A percentile compares a stretch with the other conserved stretches of the same genome.
phyloP scores from a whole-genome alignment of 2,113 vertebrate species.

The Ramphastos sulfuratus region DNA sequence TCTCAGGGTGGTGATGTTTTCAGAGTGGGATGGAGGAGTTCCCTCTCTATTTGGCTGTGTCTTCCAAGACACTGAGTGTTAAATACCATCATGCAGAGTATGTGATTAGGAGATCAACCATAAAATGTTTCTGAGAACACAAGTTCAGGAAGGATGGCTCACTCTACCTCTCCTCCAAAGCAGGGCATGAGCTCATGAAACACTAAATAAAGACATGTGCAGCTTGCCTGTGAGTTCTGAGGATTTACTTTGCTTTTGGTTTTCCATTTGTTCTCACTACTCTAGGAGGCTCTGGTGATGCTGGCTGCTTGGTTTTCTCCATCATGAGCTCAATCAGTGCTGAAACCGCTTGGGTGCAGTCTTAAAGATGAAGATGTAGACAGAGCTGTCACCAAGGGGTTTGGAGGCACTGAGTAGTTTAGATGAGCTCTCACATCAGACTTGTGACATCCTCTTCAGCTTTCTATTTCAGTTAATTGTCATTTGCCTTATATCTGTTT shows the following conservation, averaged over 20 bases:
- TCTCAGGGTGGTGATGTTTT: not conserved
- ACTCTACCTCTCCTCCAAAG: not conserved
- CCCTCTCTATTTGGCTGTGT: not conserved
- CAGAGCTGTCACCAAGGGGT: not conserved
- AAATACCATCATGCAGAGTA: not conserved
- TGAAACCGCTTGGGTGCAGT: not conserved
- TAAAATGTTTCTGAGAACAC: not conserved
- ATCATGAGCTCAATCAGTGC: not conserved
- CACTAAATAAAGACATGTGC: not conserved
- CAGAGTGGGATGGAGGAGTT: not conserved
- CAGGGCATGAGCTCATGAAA: not conserved
- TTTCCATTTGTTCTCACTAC: not conserved
- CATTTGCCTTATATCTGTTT: slow-evolving; percentile 11
- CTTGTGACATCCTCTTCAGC: not conserved
- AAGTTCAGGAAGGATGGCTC: not conserved
- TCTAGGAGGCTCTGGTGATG: not conserved
- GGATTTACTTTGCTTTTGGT: not conserved
- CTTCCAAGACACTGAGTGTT: not conserved
- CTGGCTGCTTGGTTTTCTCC: not conserved
- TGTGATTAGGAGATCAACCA: not conserved
- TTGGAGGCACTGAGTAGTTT: not conserved
- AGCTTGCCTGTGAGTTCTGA: not conserved
- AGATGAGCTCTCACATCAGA: not conserved
- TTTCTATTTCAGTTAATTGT: slow-evolving; percentile 7
- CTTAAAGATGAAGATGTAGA: not conserved